Conservation (phyloP, 1,140 invertebrate species). For the Latrodectus geometricus region DNA sequence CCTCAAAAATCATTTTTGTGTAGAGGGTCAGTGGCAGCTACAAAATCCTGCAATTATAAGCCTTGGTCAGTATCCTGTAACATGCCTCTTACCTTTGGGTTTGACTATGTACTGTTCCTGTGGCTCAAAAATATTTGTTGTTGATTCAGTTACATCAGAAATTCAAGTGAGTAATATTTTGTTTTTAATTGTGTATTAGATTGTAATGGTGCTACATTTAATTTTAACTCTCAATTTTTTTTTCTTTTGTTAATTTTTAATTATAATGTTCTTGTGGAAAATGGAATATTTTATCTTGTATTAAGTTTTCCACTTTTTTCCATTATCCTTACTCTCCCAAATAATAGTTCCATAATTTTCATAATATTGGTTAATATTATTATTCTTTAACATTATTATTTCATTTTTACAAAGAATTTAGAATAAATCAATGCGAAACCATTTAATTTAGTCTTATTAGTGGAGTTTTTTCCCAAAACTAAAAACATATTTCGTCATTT, state of each 20-base stretch:
- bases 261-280: background rate
- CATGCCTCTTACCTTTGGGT: slow-evolving; percentile 85
- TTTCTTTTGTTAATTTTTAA: background rate
- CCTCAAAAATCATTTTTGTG: slow-evolving; percentile 66
- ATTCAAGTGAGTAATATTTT: slow-evolving; percentile 72
- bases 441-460: too few species aligned
- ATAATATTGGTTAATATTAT: too few species aligned
- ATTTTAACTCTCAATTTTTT: background rate
- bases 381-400: too few species aligned
- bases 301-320: too few species aligned
- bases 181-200: background rate
- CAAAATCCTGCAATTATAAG: slow-evolving; percentile 77
- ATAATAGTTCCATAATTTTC: too few species aligned
- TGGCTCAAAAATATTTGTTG: slow-evolving; percentile 83
- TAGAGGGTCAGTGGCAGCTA: slow-evolving; percentile 78
- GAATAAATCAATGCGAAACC: too few species aligned
- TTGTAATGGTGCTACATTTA: background rate
- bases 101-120: slow-evolving; percentile 80
- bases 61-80: slow-evolving; percentile 79
- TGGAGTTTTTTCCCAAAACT: too few species aligned
- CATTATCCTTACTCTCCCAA: too few species aligned
- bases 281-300: background rate
- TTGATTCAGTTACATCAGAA: slow-evolving; percentile 82
- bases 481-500: too few species aligned
- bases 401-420: too few species aligned